Conservation (phyloP, 2,888 invertebrate genomes). For the Hyposoter didymator region DNA sequence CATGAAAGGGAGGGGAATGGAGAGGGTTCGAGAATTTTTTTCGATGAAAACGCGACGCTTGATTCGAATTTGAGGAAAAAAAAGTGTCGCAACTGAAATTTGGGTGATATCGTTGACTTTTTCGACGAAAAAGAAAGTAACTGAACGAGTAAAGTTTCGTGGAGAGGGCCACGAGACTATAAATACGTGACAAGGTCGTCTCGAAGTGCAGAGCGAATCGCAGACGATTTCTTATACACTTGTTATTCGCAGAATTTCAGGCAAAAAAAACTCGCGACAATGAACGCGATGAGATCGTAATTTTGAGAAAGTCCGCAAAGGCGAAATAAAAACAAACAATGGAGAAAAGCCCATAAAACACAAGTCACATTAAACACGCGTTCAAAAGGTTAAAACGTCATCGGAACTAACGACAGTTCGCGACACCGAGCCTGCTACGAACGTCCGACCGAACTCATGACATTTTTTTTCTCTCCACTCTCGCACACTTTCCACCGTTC, state of each 20-base stretch:
- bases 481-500: neutral
- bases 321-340: neutral
- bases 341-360: constrained; percentile 59
- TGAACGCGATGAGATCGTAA: neutral
- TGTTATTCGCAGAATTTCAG: constrained; percentile 16
- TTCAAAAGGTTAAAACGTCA: constrained; percentile 81
- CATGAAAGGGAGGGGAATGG: neutral
- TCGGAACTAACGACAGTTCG: constrained; percentile 55
- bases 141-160: neutral
- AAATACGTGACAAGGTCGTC: constrained; percentile 61
- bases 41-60: constrained; percentile 6
- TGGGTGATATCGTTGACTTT: neutral
- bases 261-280: neutral
- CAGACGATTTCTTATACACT: constrained; percentile 4
- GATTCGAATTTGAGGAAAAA: neutral
- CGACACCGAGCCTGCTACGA: constrained; percentile 42
- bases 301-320: neutral
- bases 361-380: constrained; percentile 66
- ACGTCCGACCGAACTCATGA: constrained; percentile 56
- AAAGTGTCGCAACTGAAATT: neutral
- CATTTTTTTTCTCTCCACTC: constrained; percentile 22
- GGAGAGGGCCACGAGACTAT: constrained; percentile 24
- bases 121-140: neutral
- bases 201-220: constrained; percentile 14
- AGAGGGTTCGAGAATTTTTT: neutral